These are phyloP conservation scores for Metopolophium dirhodum DNA, from an alignment of 1,140 invertebrate genomes.

Conservation along the genomic window DNA sequence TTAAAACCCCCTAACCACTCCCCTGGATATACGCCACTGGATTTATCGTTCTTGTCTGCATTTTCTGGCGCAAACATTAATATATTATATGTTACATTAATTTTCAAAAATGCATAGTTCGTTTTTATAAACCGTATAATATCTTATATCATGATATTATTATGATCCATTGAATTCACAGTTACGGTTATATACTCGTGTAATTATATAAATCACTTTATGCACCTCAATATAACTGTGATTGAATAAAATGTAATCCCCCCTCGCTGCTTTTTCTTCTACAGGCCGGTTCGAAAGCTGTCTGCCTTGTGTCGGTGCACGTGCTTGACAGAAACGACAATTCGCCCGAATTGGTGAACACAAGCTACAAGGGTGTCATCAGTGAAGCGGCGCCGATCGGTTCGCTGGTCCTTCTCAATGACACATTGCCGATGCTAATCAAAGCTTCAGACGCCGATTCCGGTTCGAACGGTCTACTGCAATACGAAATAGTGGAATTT, in stretches of 20 bases:
- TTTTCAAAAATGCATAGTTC: neutral
- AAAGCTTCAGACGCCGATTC: constrained; percentile 80
- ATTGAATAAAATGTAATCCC: neutral
- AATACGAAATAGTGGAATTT: constrained; percentile 84
- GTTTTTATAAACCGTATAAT: neutral
- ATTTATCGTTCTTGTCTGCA: neutral
- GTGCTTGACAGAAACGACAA: constrained; percentile 86
- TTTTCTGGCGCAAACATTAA: neutral
- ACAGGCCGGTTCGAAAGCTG: constrained; percentile 73
- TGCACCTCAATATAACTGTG: neutral
- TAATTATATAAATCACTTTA: neutral
- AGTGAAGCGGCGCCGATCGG: constrained; percentile 75
- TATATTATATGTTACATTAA: neutral
- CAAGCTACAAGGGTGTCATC: constrained; percentile 73
- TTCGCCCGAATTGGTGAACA: constrained; percentile 76
- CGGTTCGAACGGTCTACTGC: constrained; percentile 80
- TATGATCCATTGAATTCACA: neutral
- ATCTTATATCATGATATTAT: neutral
- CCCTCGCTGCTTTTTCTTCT: constrained; percentile 34
- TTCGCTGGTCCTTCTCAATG: constrained; percentile 74
- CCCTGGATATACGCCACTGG: too few relatives aligned
- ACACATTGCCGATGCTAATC: constrained; percentile 78
- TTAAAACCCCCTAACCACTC: too few relatives aligned
- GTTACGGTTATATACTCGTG: neutral
- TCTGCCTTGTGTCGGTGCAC: constrained; percentile 75